Base-by-base conservation (phyloP, 1,140 invertebrate species). In the Pantala flavescens region DNA sequence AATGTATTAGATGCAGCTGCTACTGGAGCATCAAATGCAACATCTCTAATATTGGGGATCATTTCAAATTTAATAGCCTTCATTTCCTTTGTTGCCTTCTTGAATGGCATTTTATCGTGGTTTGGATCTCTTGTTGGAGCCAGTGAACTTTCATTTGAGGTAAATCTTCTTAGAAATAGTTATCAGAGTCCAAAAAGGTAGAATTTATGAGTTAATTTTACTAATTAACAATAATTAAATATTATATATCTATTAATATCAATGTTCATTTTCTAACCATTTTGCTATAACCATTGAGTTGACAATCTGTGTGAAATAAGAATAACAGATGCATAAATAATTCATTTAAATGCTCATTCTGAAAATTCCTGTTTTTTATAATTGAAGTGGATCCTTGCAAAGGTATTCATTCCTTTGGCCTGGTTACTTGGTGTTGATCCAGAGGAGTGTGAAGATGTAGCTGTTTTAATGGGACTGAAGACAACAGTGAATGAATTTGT, bases 401-500 rank as follows among this genome's bases (percentile, higher is more conserved):
- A 95, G 81, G 77, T 94, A 0, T 96, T 97, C 79, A 94, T 94
- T 77, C 96, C 95, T 0, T 79, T 97, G 0, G 89, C 90, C 28
- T 93, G 88, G 87, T 77, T 91, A 1, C 89, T 93, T 86, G 94
- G 95, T 1, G 91, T 96, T 0, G 89, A 90, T 0, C 89, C 88
- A 85, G 82, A 88, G 0, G 89, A 96, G 76, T 92, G 91, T 78
- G 88, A 93, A 79, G 82, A 86, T 0, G 93, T 97, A 0, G 95
- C 89, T 0, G 86, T 87, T 63, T 84, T 97, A 11, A 91, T 98
- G 72, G 95, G 94, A 0, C 82, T 96, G 0, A 98, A 98, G 84
- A 94, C 91, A 0, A 88, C 95, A 0, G 87, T 97, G 5, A 98
- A 97, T 80, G 96, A 98, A 82, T 97, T 97, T 81, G 90, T 96